Base-by-base conservation (phyloP, 2,113 vertebrate species). In the Brachyistius frenatus region DNA sequence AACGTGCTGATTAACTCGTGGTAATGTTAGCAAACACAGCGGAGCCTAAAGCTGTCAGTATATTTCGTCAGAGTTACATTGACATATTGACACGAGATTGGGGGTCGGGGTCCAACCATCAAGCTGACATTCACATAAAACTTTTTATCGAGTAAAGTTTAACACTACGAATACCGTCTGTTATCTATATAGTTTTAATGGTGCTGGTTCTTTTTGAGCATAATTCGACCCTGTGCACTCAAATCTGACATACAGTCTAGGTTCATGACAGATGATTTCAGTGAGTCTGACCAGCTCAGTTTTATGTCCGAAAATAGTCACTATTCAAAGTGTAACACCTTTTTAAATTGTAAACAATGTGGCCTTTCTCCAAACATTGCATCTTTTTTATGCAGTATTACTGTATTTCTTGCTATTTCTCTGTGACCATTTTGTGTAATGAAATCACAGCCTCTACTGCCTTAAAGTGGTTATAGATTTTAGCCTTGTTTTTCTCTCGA, bases 11-110 rank as follows among this genome's bases (percentile, higher is more conserved):
- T 61, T 60, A 62, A 16, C 57, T 41, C 15, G 30, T 47, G 61
- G 33, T 64, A 3, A 62, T 44, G 37, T 16, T 15, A 14, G 16
- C 35, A 33, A 33, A 33, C 68, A 23, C 44, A 8, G 13, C 32
- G 36, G 68, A 71, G 44, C 13, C 36, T 49, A 37, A 60, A 50
- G 44, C 68, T 71, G 67, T 16, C 37, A 30, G 32, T 1, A 60
- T 3, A 9, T 5, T 50, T 8, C 41, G 60, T 72, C 13, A 37
- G n/a, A n/a, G 10, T 60, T 50, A 30, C 32, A 50, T 23, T 31
- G 68, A 50, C 56, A 36, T 37, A 39, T 9, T 13, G 46, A 39
- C 56, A 60, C 39, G 33, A 31, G 23, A 32, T 52, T 39, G 32
- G 56, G 7, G 5, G 14, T 37, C 13, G 37, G 35, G 7, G 33